Evolutionary conservation across 2,888 invertebrate species (phyloP).

Genomic region (Protophormia terraenovae): DNA sequence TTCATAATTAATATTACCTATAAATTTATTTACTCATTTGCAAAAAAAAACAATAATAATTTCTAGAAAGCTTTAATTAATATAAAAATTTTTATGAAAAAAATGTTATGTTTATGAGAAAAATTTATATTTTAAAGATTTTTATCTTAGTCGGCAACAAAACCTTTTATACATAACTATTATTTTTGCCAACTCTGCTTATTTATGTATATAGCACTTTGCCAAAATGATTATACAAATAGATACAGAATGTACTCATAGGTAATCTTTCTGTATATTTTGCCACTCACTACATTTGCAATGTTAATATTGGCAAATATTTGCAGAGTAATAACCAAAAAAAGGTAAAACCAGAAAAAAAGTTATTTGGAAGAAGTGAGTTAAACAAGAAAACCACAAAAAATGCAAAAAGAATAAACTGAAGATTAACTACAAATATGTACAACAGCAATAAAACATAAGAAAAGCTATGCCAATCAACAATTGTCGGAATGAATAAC

Average conservation of each 20-base stretch:
- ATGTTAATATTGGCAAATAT: slow-evolving; percentile 42
- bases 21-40: no score
- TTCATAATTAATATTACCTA: no score
- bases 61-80: no score
- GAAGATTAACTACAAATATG: neutral
- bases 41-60: no score
- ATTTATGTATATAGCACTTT: no score
- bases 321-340: neutral
- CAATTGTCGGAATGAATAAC: slow-evolving; percentile 8
- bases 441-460: neutral
- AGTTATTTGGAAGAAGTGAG: neutral
- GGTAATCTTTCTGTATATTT: neutral
- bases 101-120: no score
- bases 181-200: no score
- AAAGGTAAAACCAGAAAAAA: neutral
- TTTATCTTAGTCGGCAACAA: no score
- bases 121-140: no score
- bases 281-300: slow-evolving; percentile 23
- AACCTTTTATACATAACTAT: no score
- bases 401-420: neutral
- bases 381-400: neutral
- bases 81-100: no score
- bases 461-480: slow-evolving; percentile 30
- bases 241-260: neutral
- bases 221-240: neutral